Evolutionary conservation across 2,113 vertebrate genomes (phyloP).

Genomic region (Stigmatopora argus): DNA sequence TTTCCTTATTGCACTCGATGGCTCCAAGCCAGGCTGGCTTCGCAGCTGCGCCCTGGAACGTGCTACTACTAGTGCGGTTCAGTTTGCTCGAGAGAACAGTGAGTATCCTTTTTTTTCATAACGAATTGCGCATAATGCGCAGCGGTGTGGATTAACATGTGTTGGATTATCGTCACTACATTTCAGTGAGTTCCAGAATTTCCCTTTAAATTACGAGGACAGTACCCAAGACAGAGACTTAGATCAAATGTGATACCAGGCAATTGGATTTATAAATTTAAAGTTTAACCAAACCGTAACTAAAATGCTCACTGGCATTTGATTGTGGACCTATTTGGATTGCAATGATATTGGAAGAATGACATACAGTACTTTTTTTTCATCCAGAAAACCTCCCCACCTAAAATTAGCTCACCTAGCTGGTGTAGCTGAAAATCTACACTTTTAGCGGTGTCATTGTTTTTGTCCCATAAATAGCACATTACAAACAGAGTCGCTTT

Average conservation of each 20-base stretch:
- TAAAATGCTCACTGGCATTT: no score
- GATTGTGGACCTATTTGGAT: background rate
- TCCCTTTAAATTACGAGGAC: slow-evolving; percentile 29
- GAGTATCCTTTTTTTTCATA: slow-evolving; percentile 31
- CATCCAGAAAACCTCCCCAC: slow-evolving; percentile 5
- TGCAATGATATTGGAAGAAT: background rate
- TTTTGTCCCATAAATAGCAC: slow-evolving; percentile 17
- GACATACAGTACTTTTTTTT: background rate
- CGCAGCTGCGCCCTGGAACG: slow-evolving; percentile 36
- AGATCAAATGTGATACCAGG: slow-evolving; percentile 44
- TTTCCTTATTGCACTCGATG: no score
- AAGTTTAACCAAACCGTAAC: background rate
- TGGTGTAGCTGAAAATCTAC: slow-evolving; percentile 45
- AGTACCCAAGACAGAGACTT: slow-evolving; percentile 27
- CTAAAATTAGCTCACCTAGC: slow-evolving; percentile 36
- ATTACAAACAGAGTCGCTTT: background rate
- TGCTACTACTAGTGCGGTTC: slow-evolving; percentile 26
- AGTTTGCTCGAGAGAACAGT: slow-evolving; percentile 35
- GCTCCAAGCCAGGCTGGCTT: slow-evolving; percentile 11
- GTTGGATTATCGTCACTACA: slow-evolving; percentile 8
- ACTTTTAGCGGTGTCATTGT: slow-evolving; percentile 39
- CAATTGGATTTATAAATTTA: slow-evolving; percentile 3
- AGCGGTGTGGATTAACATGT: background rate
- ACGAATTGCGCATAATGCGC: background rate
- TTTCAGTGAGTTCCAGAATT: slow-evolving; percentile 18